These are phyloP conservation scores for Zaprionus gabonicus DNA, from an alignment of 1,140 invertebrate species.

Conservation along the genomic window DNA sequence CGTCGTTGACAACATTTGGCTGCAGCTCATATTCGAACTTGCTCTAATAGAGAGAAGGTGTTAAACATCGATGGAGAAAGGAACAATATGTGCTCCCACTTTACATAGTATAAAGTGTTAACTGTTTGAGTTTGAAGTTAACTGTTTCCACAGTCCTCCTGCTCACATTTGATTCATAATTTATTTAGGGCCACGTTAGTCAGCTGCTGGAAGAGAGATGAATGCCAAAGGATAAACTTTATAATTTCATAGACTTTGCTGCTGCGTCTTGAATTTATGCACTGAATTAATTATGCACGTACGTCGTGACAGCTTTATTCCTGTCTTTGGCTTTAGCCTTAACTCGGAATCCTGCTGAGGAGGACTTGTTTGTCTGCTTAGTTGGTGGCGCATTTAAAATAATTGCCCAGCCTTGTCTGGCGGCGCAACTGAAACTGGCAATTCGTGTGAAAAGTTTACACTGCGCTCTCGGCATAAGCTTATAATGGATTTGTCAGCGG, in stretches of 20 bases:
- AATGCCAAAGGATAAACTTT: conserved; percentile 73
- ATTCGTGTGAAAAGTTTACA: conserved; percentile 80
- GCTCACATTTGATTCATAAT: conserved; percentile 44
- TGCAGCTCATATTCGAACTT: not conserved
- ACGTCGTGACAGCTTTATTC: conserved; percentile 47
- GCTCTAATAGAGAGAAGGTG: not conserved
- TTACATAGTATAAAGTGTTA: too few relatives aligned
- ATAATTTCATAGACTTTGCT: conserved; percentile 76
- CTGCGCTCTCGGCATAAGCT: conserved; percentile 77
- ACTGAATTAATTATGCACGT: conserved; percentile 82
- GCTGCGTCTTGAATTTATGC: conserved; percentile 79
- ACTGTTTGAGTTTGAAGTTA: not conserved
- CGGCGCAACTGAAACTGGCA: conserved; percentile 57
- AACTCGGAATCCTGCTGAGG: conserved; percentile 14
- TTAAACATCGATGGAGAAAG: not conserved
- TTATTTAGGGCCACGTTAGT: conserved; percentile 66
- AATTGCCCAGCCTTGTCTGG: conserved; percentile 61
- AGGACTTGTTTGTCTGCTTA: conserved; percentile 69
- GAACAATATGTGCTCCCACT: too few relatives aligned
- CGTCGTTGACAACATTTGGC: conserved; percentile 14
- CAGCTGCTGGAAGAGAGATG: conserved; percentile 19
- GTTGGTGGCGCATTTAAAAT: conserved; percentile 79
- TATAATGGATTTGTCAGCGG: conserved; percentile 77
- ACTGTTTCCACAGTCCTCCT: not conserved
- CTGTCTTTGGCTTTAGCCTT: conserved; percentile 32